Conservation (phyloP, 2,113 vertebrate genomes). For the Pandion haliaetus region DNA sequence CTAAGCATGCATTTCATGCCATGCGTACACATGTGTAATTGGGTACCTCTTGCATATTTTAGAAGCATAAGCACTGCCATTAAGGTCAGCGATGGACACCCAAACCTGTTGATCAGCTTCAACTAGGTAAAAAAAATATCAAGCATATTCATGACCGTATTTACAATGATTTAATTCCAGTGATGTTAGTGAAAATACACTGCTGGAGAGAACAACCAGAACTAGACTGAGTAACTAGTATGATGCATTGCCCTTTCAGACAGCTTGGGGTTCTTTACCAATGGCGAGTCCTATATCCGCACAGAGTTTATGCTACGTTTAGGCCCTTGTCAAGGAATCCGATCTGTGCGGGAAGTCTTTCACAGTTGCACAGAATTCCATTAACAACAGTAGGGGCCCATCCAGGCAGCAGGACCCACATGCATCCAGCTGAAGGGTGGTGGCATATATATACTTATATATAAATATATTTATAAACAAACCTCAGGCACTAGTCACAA, state of each 20-base stretch:
- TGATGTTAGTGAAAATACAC: neutral
- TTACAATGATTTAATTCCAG: neutral
- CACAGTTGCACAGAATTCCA: neutral
- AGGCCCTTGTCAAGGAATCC: neutral
- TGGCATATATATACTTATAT: neutral
- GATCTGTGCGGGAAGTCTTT: neutral
- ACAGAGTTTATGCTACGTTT: neutral
- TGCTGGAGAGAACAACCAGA: neutral
- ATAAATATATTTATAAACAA: neutral
- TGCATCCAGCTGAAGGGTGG: neutral
- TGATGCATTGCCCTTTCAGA: neutral
- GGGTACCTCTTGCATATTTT: neutral
- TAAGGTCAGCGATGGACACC: neutral
- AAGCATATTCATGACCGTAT: neutral
- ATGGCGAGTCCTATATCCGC: neutral
- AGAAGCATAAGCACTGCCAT: neutral
- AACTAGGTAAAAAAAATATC: neutral
- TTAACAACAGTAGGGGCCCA: neutral
- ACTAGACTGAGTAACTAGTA: neutral
- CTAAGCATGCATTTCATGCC: neutral
- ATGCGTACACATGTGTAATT: neutral
- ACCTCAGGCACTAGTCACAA: neutral
- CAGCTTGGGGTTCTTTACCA: neutral
- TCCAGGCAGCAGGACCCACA: neutral
- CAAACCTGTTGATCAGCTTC: neutral